phyloP scores from a whole-genome alignment of 2,113 vertebrate genomes.

The Aspidoscelis tigris region DNA sequence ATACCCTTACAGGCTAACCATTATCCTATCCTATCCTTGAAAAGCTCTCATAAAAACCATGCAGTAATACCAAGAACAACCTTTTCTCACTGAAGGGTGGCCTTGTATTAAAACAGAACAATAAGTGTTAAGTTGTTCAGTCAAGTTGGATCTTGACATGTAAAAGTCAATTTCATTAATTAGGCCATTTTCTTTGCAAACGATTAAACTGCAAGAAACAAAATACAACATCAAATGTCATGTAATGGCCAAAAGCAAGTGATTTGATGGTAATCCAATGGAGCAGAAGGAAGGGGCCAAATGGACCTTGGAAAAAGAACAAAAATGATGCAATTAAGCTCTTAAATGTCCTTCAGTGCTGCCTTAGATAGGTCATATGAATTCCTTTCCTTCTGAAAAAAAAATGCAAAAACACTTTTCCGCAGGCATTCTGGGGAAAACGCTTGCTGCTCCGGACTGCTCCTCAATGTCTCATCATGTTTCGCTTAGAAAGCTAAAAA shows the following conservation, averaged over 20 bases:
- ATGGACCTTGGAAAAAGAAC: background rate
- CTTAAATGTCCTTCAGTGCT: slow-evolving; percentile 1
- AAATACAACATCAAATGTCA: slow-evolving; percentile 24
- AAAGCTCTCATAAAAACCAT: background rate
- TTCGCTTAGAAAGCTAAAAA: slow-evolving; percentile 67
- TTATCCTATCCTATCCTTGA: no score
- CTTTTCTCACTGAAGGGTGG: no score
- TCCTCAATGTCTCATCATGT: slow-evolving; percentile 52
- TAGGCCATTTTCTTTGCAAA: background rate
- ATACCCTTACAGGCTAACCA: no score
- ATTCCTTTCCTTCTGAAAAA: slow-evolving; percentile 17
- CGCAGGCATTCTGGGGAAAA: slow-evolving; percentile 48
- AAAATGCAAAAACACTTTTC: slow-evolving; percentile 43
- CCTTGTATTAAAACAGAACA: background rate
- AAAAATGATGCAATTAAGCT: slow-evolving; percentile 2
- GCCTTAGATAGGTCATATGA: slow-evolving; percentile 12
- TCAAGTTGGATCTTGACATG: no score
- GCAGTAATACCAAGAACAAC: background rate
- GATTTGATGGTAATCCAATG: slow-evolving; percentile 15
- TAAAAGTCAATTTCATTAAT: background rate
- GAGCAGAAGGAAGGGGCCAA: slow-evolving; percentile 7
- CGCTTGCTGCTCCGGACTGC: slow-evolving; percentile 26
- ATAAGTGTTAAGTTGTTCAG: background rate
- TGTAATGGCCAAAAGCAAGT: background rate
- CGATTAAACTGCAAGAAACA: background rate